These are phyloP conservation scores for Limnephilus lunatus DNA, from an alignment of 2,888 invertebrate species.

Conservation along the genomic window DNA sequence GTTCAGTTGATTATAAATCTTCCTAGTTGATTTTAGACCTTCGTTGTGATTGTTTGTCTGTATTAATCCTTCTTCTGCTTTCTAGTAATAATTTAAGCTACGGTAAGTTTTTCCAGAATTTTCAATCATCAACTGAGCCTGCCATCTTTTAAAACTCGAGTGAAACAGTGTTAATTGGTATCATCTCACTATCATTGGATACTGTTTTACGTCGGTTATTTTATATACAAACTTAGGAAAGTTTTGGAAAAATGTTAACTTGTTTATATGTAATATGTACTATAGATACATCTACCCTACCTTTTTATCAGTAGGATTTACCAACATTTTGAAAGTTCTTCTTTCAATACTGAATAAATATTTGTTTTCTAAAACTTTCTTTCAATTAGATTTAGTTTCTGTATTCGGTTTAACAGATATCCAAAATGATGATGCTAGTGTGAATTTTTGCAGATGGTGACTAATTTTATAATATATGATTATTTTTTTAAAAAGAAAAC, in stretches of 20 bases:
- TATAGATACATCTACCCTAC: background rate
- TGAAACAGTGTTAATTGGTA: background rate
- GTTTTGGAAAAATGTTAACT: constrained; percentile 10
- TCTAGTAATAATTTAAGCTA: background rate
- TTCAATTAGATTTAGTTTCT: background rate
- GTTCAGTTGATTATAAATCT: background rate
- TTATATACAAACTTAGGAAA: constrained; percentile 7
- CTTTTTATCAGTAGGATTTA: background rate
- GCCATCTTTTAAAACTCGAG: background rate
- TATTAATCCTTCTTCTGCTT: background rate
- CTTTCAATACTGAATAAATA: background rate
- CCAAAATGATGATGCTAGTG: background rate
- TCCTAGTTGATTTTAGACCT: background rate
- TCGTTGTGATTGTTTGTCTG: background rate
- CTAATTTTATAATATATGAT: no score
- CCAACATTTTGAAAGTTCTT: background rate
- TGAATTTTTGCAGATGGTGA: background rate
- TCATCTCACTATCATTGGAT: background rate
- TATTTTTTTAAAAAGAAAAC: no score
- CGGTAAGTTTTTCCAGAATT: background rate
- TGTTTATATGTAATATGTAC: background rate
- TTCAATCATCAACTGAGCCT: constrained; percentile 10
- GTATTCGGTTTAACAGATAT: background rate
- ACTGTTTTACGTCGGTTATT: constrained; percentile 8
- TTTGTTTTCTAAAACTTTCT: background rate